Conservation (phyloP, 2,888 invertebrate genomes). For the Drosophila paramelanica region DNA sequence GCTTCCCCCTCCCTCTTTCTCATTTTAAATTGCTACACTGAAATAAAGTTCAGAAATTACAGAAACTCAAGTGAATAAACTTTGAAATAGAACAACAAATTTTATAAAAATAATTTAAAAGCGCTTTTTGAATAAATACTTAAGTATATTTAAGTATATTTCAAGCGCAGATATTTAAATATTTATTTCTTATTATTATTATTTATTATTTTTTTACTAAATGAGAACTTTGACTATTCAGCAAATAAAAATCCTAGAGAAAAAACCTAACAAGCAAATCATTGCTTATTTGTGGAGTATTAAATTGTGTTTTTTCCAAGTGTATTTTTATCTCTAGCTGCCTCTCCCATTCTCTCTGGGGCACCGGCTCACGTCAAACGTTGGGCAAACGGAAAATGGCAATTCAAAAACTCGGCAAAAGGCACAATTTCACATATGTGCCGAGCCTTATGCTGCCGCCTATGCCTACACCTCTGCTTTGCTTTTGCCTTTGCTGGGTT, state of each 20-base stretch:
- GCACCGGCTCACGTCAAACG: constrained; percentile 45
- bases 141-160: no score
- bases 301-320: constrained; percentile 16
- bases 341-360: neutral
- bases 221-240: no score
- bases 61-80: no score
- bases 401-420: constrained; percentile 67
- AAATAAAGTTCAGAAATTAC: neutral
- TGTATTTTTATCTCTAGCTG: constrained; percentile 20
- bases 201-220: no score
- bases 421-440: constrained; percentile 68
- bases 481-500: neutral
- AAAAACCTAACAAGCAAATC: no score
- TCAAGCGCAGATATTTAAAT: no score
- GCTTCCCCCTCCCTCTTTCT: neutral
- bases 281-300: neutral
- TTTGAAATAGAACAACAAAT: neutral
- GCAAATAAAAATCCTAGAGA: neutral
- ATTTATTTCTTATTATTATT: no score
- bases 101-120: no score
- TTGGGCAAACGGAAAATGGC: constrained; percentile 63
- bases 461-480: constrained; percentile 1
- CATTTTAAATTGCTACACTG: constrained; percentile 31
- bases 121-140: no score
- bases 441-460: constrained; percentile 34